These are phyloP conservation scores for Eledona agricola DNA, from an alignment of 2,888 invertebrate species.

Conservation along the genomic window DNA sequence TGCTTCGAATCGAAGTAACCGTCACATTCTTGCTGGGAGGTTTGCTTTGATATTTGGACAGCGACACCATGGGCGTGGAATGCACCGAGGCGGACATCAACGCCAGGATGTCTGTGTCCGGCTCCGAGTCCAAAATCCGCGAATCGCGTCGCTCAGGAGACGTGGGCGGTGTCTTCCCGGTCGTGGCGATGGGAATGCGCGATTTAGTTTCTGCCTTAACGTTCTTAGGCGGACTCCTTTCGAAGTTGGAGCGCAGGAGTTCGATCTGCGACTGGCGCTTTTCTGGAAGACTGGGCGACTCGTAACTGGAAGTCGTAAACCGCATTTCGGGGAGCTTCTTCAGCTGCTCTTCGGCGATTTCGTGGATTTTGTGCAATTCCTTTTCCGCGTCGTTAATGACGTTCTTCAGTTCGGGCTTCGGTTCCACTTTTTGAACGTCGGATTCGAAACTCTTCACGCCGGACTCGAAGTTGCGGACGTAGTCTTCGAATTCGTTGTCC, in stretches of 20 bases:
- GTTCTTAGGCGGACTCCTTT: conserved; percentile 57
- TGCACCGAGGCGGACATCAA: conserved; percentile 58
- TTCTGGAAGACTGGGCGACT: conserved; percentile 66
- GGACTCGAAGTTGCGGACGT: conserved; percentile 56
- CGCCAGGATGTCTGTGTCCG: conserved; percentile 58
- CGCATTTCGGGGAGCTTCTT: conserved; percentile 66
- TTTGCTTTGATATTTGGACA: conserved; percentile 55
- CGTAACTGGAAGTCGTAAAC: conserved; percentile 72
- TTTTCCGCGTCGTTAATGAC: conserved; percentile 53
- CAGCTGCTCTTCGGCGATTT: conserved; percentile 60
- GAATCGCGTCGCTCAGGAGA: conserved; percentile 59
- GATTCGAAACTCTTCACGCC: conserved; percentile 51
- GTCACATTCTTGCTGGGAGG: conserved; percentile 65
- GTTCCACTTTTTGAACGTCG: conserved; percentile 54
- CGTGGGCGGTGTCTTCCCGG: conserved; percentile 59
- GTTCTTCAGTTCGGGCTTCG: conserved; percentile 40
- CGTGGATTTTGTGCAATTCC: conserved; percentile 58
- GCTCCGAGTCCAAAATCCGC: conserved; percentile 54
- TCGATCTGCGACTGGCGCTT: conserved; percentile 69
- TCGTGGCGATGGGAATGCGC: conserved; percentile 59
- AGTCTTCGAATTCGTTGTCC: conserved; percentile 58
- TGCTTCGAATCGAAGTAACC: conserved; percentile 71
- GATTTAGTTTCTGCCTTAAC: conserved; percentile 50
- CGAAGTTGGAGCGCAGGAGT: conserved; percentile 63
- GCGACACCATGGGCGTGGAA: conserved; percentile 53